Conservation (phyloP, 92 coral and sea anemone species). For the Actinernus sp. region DNA sequence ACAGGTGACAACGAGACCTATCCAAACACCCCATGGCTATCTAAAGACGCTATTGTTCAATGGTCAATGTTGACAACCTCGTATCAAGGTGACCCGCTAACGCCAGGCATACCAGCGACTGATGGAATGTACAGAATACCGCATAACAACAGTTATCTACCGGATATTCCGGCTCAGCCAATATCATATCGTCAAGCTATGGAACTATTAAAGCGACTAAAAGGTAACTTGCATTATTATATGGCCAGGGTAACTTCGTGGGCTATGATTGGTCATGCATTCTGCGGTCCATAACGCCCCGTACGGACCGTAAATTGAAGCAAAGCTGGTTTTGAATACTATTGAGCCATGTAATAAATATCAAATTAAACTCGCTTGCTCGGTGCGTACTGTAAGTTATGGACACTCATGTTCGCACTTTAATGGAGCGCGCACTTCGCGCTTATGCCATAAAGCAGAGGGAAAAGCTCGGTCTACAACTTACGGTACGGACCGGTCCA, state of each 20-base stretch:
- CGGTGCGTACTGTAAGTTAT: too few relatives aligned
- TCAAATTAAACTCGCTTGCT: too few relatives aligned
- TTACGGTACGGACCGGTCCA: too few relatives aligned
- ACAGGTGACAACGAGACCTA: slow-evolving; percentile 52
- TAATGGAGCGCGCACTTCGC: too few relatives aligned
- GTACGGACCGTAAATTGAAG: too few relatives aligned
- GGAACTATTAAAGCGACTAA: slow-evolving; percentile 68
- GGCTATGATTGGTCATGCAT: neutral
- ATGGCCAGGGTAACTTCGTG: too few relatives aligned
- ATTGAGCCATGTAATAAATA: too few relatives aligned
- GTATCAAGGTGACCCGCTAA: slow-evolving; percentile 83
- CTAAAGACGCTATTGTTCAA: slow-evolving; percentile 73
- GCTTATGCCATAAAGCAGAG: too few relatives aligned
- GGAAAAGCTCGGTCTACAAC: too few relatives aligned
- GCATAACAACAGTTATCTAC: slow-evolving; percentile 47
- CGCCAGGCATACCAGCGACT: slow-evolving; percentile 87
- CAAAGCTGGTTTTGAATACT: too few relatives aligned
- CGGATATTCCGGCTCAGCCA: slow-evolving; percentile 87
- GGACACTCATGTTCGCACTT: too few relatives aligned
- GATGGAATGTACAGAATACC: slow-evolving; percentile 81
- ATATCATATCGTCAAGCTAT: slow-evolving; percentile 88
- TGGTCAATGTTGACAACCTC: slow-evolving; percentile 53
- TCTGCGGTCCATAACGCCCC: too few relatives aligned
- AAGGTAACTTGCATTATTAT: slow-evolving; percentile 48
- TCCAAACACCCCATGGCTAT: slow-evolving; percentile 81